Percentiles rank a stretch among this genome's conserved stretches.
Conservation (phyloP, 1,140 invertebrate genomes). For the Mizuhopecten yessoensis region DNA sequence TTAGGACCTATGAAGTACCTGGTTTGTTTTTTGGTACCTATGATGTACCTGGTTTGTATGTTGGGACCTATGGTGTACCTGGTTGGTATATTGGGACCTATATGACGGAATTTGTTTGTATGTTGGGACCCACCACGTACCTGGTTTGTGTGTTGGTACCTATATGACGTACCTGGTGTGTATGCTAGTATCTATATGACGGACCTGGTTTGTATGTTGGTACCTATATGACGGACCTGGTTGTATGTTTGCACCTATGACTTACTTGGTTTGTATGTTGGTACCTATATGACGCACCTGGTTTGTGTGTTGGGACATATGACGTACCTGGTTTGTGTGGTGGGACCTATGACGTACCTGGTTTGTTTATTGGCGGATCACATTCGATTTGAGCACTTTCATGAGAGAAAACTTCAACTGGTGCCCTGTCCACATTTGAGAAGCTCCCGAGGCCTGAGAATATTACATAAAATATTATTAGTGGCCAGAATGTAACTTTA, state of each 20-base stretch:
- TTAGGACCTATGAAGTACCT: too few species aligned
- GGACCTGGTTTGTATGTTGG: conserved; percentile 71
- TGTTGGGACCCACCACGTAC: too few species aligned
- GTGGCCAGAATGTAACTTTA: too few species aligned
- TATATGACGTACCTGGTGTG: background rate
- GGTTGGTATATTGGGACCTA: conserved; percentile 68
- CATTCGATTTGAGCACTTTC: conserved; percentile 70
- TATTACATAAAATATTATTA: background rate
- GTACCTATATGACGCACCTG: too few species aligned
- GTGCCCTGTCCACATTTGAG: conserved; percentile 71
- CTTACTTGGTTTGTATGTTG: too few species aligned
- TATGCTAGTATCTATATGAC: background rate
- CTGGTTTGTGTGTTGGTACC: too few species aligned
- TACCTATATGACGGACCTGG: too few species aligned
- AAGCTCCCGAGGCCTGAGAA: conserved; percentile 71
- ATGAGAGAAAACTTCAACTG: conserved; percentile 66
- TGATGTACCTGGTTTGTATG: background rate
- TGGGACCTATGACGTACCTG: conserved; percentile 70
- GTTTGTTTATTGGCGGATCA: conserved; percentile 66
- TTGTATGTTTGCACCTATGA: too few species aligned
- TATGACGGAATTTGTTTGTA: too few species aligned
- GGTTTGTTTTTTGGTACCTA: too few species aligned
- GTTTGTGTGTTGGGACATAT: background rate
- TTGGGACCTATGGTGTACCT: conserved; percentile 67
- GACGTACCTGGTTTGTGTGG: conserved; percentile 70